A percentile compares a stretch with the other conserved stretches of the same genome.
phyloP scores from a whole-genome alignment of 1,140 invertebrate genomes.

The Bombus fervidus region DNA sequence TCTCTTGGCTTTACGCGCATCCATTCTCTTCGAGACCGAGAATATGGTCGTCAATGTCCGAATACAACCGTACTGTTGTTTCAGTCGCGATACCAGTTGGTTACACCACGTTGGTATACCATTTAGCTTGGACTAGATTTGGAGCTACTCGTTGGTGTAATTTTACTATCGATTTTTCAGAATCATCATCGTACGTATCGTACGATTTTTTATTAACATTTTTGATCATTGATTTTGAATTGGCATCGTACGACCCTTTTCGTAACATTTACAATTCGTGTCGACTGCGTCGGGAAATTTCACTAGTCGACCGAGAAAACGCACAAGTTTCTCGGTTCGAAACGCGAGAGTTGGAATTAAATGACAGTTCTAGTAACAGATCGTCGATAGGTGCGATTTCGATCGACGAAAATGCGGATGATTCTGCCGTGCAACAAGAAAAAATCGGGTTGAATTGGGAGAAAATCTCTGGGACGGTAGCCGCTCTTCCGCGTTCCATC shows the following conservation, averaged over 20 bases:
- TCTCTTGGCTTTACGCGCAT: background rate
- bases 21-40: background rate
- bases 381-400: background rate
- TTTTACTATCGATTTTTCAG: no score
- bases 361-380: background rate
- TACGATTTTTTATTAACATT: no score
- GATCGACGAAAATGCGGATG: background rate
- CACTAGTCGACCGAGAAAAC: no score
- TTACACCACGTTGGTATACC: background rate
- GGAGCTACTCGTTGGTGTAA: no score
- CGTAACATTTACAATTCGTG: no score
- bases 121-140: no score
- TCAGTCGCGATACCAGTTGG: background rate
- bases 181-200: no score
- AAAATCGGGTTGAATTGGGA: constrained; percentile 3
- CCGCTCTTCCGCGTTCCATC: constrained; percentile 48
- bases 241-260: background rate
- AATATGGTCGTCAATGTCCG: background rate
- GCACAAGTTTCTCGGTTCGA: background rate
- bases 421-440: constrained; percentile 17
- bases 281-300: background rate
- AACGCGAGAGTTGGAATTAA: no score
- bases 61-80: background rate
- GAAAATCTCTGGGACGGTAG: background rate
- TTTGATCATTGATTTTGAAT: no score